Base-by-base conservation (phyloP, 2,888 invertebrate genomes). In the Amphipyra tragopoginis region DNA sequence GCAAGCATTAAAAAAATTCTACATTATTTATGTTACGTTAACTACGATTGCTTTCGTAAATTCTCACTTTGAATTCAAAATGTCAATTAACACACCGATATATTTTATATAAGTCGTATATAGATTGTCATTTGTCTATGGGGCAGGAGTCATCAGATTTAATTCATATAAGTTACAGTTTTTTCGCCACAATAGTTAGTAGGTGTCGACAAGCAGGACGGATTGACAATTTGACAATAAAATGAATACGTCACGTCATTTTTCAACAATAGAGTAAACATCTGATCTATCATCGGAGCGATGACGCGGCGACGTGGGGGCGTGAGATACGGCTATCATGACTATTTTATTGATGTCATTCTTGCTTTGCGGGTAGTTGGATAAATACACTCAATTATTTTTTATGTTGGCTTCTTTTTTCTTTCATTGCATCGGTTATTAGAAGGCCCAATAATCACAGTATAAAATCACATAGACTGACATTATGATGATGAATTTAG, bases 311-410 rank as follows among this genome's bases (percentile, higher is more conserved):
- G 59, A 59, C 14, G 51, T 38, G 69, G 51, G 47, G 69, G 69
- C 54, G 69, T 54, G 69, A 59, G 39, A 40, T 26, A 58, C 11
- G 50, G 53, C 15, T 54, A 33, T 21, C 51, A 58, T 0, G 3
- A 42, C 2, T 10, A 29, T 68, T 64, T 57, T 47, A 65, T 69
- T 65, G 56, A 34, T 36, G 50, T 54, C 64, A 64, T 53, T 21
- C 13, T 34, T 15, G 9, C 15, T n/a, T 58, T 58, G 53, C 53
- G 42, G 15, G 21, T n/a, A 21, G 34, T 11, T 43, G 6, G 21
- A 43, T 43, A 33, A 42, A 36, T 34, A 52, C 14, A 43, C 4
- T n/a, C n/a, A n/a, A n/a, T n/a, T 21, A 21, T 21, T 11, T 15
- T 36, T 14, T 48, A 11, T 9, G 2, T 34, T n/a, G n/a, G 38